Evolutionary conservation across 2,113 vertebrate species (phyloP).

Genomic region (Felis catus): F.catus_Fca126_mat1.0 CM031421.1:96655501-96656000

Average conservation of each 20-base stretch:
- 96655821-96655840: background rate
- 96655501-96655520: background rate
- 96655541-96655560: background rate
- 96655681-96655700: background rate
- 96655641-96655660: background rate
- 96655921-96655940: rapidly evolving
- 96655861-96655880: background rate
- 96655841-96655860: background rate
- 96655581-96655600: background rate
- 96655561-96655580: background rate
- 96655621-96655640: background rate
- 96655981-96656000: background rate
- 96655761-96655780: background rate
- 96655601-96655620: background rate
- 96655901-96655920: background rate
- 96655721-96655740: rapidly evolving
- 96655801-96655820: background rate
- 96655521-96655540: background rate
- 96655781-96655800: background rate
- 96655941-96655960: background rate
- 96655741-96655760: background rate
- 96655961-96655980: background rate
- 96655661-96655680: background rate
- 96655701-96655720: background rate
- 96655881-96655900: background rate